Evolutionary conservation across 2,797 vertebrate genomes (phyloP).

Genomic region (Phrynocephalus vlangalii): DNA sequence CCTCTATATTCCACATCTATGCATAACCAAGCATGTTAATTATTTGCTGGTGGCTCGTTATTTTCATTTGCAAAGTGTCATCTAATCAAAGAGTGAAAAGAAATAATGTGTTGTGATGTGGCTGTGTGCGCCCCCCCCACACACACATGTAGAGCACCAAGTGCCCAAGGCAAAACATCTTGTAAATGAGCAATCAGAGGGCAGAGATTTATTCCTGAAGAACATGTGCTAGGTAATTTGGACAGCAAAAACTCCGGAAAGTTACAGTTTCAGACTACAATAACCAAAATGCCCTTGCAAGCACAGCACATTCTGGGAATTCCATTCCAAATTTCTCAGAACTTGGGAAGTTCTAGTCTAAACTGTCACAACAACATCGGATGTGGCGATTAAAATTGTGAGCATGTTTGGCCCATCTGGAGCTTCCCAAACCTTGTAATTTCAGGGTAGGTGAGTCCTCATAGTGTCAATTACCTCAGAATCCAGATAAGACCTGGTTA

Average conservation of each 20-base stretch:
- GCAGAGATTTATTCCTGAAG: neutral
- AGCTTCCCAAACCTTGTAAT: too few species aligned
- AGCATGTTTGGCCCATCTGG: too few species aligned
- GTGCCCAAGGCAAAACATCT: neutral
- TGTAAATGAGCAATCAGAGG: neutral
- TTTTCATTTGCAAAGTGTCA: conserved; percentile 8
- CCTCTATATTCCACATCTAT: neutral
- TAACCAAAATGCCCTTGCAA: neutral
- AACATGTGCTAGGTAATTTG: neutral
- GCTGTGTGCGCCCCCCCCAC: neutral
- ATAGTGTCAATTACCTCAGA: too few species aligned
- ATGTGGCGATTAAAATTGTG: too few species aligned
- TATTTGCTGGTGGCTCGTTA: neutral
- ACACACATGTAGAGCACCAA: neutral
- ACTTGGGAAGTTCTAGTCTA: too few species aligned
- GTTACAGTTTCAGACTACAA: neutral
- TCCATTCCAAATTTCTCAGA: too few species aligned
- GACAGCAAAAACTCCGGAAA: neutral
- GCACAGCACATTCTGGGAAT: too few species aligned
- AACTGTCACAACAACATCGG: too few species aligned
- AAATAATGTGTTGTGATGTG: neutral
- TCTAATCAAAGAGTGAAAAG: conserved; percentile 8
- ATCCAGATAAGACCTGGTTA: too few species aligned
- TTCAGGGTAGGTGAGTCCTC: too few species aligned
- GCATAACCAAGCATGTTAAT: neutral